Percentiles rank a stretch among this genome's conserved stretches.
Evolutionary conservation across 1,140 invertebrate species (phyloP).

Genomic region (Lucilia cuprina): DNA sequence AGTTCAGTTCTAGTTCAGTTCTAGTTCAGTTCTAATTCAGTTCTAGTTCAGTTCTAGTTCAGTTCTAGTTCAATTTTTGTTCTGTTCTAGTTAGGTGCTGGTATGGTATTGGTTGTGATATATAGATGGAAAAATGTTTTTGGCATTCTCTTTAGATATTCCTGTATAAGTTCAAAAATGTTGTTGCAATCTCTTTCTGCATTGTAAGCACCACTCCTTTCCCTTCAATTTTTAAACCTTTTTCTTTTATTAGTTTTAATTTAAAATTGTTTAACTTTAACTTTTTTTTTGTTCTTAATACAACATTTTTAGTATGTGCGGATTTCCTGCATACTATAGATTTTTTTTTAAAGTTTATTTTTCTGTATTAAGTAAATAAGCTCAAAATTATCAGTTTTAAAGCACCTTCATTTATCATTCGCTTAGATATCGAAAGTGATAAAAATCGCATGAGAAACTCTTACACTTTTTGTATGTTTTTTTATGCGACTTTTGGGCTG

Average conservation of each 20-base stretch:
- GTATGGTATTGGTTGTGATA: no score
- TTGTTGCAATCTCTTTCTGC: no score
- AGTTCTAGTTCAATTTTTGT: no score
- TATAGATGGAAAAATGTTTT: no score
- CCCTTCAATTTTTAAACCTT: no score
- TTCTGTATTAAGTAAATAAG: slow-evolving; percentile 27
- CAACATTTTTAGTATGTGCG: not conserved
- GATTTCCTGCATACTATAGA: slow-evolving; percentile 21
- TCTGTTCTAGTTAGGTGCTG: no score
- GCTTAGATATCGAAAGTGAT: slow-evolving; percentile 35
- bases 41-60: no score
- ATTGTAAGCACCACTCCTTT: no score
- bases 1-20: no score
- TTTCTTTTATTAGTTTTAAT: not conserved
- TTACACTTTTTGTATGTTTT: not conserved
- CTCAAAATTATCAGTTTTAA: slow-evolving; percentile 32
- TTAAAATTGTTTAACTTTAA: not conserved
- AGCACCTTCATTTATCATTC: slow-evolving; percentile 35
- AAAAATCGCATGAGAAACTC: slow-evolving; percentile 34
- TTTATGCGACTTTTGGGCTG: not conserved
- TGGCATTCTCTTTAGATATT: no score
- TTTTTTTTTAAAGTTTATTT: not conserved
- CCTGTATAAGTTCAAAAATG: no score
- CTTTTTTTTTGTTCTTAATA: not conserved
- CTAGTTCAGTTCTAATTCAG: no score